Conservation (phyloP, 2,113 vertebrate species). For the Otis tarda region DNA sequence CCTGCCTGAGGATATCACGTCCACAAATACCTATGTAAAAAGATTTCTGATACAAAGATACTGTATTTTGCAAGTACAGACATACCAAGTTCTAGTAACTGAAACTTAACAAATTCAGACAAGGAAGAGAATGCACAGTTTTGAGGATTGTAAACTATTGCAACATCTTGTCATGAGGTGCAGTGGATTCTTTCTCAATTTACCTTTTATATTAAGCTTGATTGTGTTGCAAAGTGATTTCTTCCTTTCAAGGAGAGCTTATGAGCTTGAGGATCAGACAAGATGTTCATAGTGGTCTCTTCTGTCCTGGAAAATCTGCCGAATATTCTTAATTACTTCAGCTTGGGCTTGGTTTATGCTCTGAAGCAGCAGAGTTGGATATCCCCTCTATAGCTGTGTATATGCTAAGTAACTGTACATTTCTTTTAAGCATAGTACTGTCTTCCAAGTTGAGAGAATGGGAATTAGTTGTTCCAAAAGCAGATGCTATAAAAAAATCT, state of each 20-base stretch:
- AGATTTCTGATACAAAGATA: not conserved
- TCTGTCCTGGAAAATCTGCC: not conserved
- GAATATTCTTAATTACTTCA: not conserved
- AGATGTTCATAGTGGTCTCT: not conserved
- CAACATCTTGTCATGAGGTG: not conserved
- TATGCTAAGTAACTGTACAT: not conserved
- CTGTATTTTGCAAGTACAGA: not conserved
- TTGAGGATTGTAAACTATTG: not conserved
- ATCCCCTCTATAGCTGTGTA: not conserved
- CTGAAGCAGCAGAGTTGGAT: not conserved
- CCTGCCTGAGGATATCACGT: fast-evolving
- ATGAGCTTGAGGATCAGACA: not conserved
- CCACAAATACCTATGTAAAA: not conserved
- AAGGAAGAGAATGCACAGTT: not conserved
- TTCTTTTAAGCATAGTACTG: not conserved
- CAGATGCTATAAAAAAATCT: not conserved
- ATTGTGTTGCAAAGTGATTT: not conserved
- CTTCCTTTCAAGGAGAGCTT: not conserved
- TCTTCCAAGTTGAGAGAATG: not conserved
- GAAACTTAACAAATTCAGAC: not conserved
- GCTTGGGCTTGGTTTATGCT: not conserved
- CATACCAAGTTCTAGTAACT: not conserved
- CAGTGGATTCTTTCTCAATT: not conserved
- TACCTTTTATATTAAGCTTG: not conserved
- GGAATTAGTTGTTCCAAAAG: not conserved